These are phyloP conservation scores for Psittacula derbiana DNA, from an alignment of 2,797 vertebrate genomes.

Conservation along the genomic window DNA sequence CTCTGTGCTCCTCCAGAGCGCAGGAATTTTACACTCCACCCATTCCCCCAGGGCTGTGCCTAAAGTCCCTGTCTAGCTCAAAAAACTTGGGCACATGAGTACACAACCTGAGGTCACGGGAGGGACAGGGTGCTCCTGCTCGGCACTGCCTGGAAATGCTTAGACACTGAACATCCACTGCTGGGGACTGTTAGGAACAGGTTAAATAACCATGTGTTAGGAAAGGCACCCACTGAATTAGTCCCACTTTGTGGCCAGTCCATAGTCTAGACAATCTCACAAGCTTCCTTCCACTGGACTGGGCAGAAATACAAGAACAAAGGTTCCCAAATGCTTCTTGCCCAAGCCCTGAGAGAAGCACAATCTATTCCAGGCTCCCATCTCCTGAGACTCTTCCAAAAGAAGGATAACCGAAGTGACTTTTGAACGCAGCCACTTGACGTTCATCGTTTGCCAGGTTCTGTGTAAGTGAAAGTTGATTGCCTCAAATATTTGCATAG, in stretches of 20 bases:
- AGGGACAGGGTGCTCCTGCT: background rate
- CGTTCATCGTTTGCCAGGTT: background rate
- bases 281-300: background rate
- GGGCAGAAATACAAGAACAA: background rate
- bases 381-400: background rate
- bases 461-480: background rate
- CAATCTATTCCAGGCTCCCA: background rate
- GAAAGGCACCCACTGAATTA: background rate
- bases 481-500: background rate
- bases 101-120: rapidly evolving
- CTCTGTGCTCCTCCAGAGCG: background rate
- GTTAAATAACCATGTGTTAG: background rate
- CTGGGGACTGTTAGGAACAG: background rate
- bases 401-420: background rate
- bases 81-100: background rate
- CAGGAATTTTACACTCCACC: background rate
- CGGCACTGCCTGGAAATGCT: background rate
- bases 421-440: background rate
- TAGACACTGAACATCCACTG: background rate
- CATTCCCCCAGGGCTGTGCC: background rate
- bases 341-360: background rate
- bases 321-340: background rate
- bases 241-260: background rate
- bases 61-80: background rate
- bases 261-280: background rate